Percentiles rank a stretch among this genome's conserved stretches.
Evolutionary conservation across 2,888 invertebrate species (phyloP).

Genomic region (Synergus gifuensis): DNA sequence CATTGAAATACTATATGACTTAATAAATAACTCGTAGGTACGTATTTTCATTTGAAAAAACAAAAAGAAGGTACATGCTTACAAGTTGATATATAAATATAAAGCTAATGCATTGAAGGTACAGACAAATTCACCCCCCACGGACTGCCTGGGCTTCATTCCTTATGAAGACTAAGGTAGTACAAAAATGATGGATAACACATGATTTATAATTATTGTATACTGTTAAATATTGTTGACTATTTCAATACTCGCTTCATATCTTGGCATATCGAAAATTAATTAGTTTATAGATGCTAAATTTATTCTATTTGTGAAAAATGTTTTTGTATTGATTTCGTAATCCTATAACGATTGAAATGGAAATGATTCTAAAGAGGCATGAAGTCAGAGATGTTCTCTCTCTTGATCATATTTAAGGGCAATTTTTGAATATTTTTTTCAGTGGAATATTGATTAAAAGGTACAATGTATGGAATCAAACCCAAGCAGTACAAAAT

Average conservation of each 20-base stretch:
- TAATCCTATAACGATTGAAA: background rate
- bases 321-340: slow-evolving; percentile 13
- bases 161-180: slow-evolving; percentile 3
- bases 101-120: slow-evolving; percentile 48
- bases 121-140: slow-evolving; percentile 38
- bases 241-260: slow-evolving; percentile 27
- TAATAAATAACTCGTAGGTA: slow-evolving; percentile 55
- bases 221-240: slow-evolving; percentile 27
- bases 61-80: slow-evolving; percentile 60
- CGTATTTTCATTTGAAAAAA: slow-evolving; percentile 49
- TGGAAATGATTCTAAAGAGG: background rate
- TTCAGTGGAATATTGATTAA: background rate
- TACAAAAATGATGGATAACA: background rate
- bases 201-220: background rate
- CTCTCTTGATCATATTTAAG: background rate
- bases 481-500: slow-evolving; percentile 36
- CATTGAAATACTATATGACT: slow-evolving; percentile 73
- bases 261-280: slow-evolving; percentile 33
- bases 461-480: slow-evolving; percentile 11
- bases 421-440: background rate
- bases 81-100: slow-evolving; percentile 63
- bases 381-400: slow-evolving; percentile 22
- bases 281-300: slow-evolving; percentile 9
- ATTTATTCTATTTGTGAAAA: background rate
- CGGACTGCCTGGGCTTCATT: slow-evolving; percentile 22